Evolutionary conservation across 1,140 invertebrate species (phyloP), one percentile per base, ranked within the genome.

Genomic region (Neodiprion virginianus): DNA sequence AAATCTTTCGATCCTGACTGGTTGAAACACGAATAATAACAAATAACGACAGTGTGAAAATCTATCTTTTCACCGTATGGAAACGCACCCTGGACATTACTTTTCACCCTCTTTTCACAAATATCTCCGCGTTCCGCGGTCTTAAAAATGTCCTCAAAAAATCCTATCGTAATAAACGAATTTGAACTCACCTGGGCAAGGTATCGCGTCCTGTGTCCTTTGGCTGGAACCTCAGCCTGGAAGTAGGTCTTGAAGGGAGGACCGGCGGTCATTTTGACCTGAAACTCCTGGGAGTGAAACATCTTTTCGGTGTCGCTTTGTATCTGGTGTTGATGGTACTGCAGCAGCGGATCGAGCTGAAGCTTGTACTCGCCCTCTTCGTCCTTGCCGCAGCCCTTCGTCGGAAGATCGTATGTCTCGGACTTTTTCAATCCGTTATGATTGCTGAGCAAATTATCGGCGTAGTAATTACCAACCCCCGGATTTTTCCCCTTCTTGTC

Each of bases 361-460:
- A 40, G 28, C n/a, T 84, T 86, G 78, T 87, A 87, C 28, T 87
- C 82, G 23, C 73, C 50, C 17, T 80, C 79, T 1, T 65, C 66
- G 10, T 77, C 75, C 14, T 77, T 83, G 21, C 79, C 79, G 4
- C 65, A 67, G 11, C 77, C 75, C 14, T 77, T 83, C 47, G 72
- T 78, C 21, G 86, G 69, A 0, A 85, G 82, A 71, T 85, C 79
- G 73, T 86, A 87, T 10, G 86, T 83, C 53, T 81, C 77, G 4
- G 84, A 79, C 53, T 77, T 82, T 75, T 76, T 80, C 21, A 86
- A 48, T 23, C 73, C 8, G 67, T 80, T 80, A 11, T 82, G 81
- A 40, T 84, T 84, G 71, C 80, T 86, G 49, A 80, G 86, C 67
- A 89, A 50, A 47, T 89, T 88, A 12, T 87, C 83, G 1, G 79